phyloP scores from a whole-genome alignment of 1,140 invertebrate genomes.

The Sminthurides bifidus region DNA sequence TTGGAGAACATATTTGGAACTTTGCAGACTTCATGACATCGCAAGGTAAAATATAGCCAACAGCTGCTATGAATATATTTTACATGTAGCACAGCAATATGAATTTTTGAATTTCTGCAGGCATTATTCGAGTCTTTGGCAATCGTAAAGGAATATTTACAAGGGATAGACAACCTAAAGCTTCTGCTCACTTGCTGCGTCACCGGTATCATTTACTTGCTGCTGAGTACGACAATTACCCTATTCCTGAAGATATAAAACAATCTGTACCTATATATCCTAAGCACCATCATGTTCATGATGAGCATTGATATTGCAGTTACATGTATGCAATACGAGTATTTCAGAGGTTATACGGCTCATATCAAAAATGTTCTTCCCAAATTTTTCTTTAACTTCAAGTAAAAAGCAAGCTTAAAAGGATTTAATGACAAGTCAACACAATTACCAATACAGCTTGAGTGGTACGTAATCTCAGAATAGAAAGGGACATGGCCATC shows the following conservation, averaged over 20 bases:
- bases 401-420: too few species aligned
- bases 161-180: slow-evolving; percentile 47
- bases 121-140: slow-evolving; percentile 41
- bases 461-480: too few species aligned
- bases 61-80: background rate
- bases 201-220: slow-evolving; percentile 35
- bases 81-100: background rate
- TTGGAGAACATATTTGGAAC: slow-evolving; percentile 55
- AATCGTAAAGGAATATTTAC: slow-evolving; percentile 52
- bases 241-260: slow-evolving; percentile 19
- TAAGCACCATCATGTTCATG: background rate
- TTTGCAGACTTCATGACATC: slow-evolving; percentile 52
- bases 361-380: too few species aligned
- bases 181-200: slow-evolving; percentile 42
- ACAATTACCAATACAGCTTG: too few species aligned
- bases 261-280: slow-evolving; percentile 17
- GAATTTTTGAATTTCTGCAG: slow-evolving; percentile 12
- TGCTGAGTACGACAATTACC: slow-evolving; percentile 17
- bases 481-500: too few species aligned
- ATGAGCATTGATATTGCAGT: background rate
- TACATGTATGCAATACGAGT: too few species aligned
- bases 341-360: too few species aligned
- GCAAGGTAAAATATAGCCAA: slow-evolving; percentile 18
- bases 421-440: too few species aligned
- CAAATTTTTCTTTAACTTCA: too few species aligned